A percentile compares a stretch with the other conserved stretches of the same genome.
Conservation (phyloP, 2,113 vertebrate species). For the Hepsetus odoe region DNA sequence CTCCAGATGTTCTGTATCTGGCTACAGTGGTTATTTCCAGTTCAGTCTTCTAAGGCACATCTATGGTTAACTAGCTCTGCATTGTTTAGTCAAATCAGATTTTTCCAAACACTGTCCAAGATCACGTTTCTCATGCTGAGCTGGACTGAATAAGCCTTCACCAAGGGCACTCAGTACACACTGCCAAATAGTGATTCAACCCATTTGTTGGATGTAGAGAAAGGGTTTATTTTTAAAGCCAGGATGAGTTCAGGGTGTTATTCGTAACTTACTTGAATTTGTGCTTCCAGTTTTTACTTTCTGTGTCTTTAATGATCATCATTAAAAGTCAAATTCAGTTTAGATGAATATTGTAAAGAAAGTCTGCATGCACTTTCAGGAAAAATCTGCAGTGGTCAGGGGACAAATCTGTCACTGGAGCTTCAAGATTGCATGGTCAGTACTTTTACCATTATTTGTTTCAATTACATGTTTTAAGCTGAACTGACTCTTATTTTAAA, state of each 20-base stretch:
- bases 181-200: slow-evolving; percentile 40
- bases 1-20: slow-evolving; percentile 87
- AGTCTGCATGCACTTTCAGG: too few relatives aligned
- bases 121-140: not conserved
- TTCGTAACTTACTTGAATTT: not conserved
- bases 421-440: too few relatives aligned
- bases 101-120: slow-evolving; percentile 32
- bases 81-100: slow-evolving; percentile 78
- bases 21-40: slow-evolving; percentile 83
- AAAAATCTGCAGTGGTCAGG: too few relatives aligned
- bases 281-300: too few relatives aligned
- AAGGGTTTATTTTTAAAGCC: slow-evolving; percentile 1
- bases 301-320: too few relatives aligned
- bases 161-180: not conserved
- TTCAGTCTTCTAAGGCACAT: slow-evolving; percentile 66
- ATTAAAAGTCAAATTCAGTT: too few relatives aligned
- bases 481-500: too few relatives aligned
- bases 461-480: too few relatives aligned
- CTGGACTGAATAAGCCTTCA: not conserved
- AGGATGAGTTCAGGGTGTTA: not conserved
- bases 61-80: slow-evolving; percentile 63
- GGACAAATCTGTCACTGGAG: too few relatives aligned
- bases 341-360: too few relatives aligned
- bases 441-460: too few relatives aligned
- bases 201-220: not conserved